Percentiles rank a stretch among this genome's conserved stretches.
Conservation (phyloP, 2,113 vertebrate genomes). For the Anhinga anhinga region DNA sequence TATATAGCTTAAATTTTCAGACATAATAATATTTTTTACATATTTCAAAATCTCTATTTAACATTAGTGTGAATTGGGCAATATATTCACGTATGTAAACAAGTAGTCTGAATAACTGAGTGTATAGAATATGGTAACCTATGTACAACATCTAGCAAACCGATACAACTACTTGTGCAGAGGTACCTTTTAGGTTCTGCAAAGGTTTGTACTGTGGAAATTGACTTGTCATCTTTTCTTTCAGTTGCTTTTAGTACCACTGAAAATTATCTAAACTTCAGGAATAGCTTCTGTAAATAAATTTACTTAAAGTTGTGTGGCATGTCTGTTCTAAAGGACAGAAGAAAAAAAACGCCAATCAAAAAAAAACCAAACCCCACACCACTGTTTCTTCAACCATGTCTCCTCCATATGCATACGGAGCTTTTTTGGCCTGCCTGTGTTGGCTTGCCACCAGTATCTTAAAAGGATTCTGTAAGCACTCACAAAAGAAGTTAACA, state of each 20-base stretch:
- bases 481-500: not conserved
- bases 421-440: not conserved
- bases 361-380: not conserved
- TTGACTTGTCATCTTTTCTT: not conserved
- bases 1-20: not conserved
- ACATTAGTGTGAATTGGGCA: not conserved
- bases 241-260: not conserved
- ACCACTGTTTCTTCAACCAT: not conserved
- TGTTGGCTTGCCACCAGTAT: not conserved
- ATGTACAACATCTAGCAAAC: not conserved
- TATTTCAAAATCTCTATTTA: not conserved
- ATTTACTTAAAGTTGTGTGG: not conserved
- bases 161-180: not conserved
- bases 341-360: no score
- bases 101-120: not conserved
- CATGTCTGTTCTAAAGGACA: not conserved
- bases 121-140: not conserved
- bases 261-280: not conserved
- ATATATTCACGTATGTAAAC: not conserved
- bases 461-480: not conserved
- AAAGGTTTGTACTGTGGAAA: not conserved
- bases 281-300: not conserved
- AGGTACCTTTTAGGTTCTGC: no score
- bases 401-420: not conserved
- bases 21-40: not conserved